Evolutionary conservation across 2,888 invertebrate species (phyloP), one percentile per base, ranked within the genome.

Genomic region (Allacma fusca): DNA sequence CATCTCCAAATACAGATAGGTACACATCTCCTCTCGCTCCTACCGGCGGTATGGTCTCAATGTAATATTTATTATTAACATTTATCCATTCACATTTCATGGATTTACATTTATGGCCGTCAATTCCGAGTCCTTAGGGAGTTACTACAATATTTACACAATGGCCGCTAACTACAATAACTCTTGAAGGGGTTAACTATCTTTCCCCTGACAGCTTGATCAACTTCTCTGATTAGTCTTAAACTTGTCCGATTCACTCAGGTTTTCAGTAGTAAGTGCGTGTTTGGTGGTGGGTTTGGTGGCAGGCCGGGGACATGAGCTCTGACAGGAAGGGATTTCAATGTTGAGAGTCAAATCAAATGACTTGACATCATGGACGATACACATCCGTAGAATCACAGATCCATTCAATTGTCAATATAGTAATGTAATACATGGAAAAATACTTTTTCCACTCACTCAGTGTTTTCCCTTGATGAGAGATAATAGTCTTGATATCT

Each of bases 401-500:
- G 50, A 1, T 50, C 50, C 50, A 50, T 50, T 50, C 19, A 50
- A 50, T 19, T n/a, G 50, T 50, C 50, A 50, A 50, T 50, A n/a
- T 50, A 50, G n/a, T 2, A 50, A 34, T 34, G 34, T 34, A 50
- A n/a, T n/a, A 50, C 50, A 19, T 19, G 50, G 2, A 50, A 50
- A 50, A 13, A n/a, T 50, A n/a, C n/a, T 19, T 50, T 50, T 50
- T n/a, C 50, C 50, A 50, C 50, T 50, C n/a, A 50, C 50, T n/a
- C 19, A 50, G 1, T 50, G 9, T 50, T 50, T 50, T n/a, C 50
- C n/a, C 50, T n/a, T 50, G 50, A 50, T n/a, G n/a, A 50, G n/a
- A 50, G 50, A 50, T 50, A 50, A n/a, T 50, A n/a, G 50, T 50
- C 50, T 50, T 50, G 50, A 50, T 50, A 50, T 50, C 50, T 50